Evolutionary conservation across 2,888 invertebrate genomes (phyloP).

Genomic region (Hyppa rectilinea): DNA sequence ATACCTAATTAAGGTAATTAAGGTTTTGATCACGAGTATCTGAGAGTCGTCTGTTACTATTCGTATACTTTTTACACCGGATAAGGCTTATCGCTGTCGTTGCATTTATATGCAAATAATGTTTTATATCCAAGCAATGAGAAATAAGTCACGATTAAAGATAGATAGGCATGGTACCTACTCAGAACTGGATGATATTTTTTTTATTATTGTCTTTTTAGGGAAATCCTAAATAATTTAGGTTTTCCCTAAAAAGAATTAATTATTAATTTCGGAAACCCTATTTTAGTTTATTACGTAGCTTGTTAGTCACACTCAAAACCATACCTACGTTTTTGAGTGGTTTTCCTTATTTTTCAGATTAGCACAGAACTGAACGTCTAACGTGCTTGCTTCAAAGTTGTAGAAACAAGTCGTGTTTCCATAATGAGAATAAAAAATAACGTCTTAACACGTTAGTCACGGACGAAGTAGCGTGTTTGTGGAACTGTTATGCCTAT

Average conservation of each 20-base stretch:
- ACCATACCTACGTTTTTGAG: not conserved
- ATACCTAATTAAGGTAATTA: not conserved
- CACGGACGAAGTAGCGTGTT: slow-evolving; percentile 51
- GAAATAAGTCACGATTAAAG: not conserved
- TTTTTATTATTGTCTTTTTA: not conserved
- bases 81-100: slow-evolving; percentile 10
- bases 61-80: not conserved
- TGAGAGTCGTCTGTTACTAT: slow-evolving; percentile 1
- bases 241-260: too few species aligned
- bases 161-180: not conserved
- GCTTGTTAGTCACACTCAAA: not conserved
- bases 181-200: not conserved
- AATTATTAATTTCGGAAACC: not conserved
- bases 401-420: slow-evolving; percentile 21
- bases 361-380: not conserved
- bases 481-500: slow-evolving; percentile 39
- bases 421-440: slow-evolving; percentile 42
- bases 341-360: slow-evolving; percentile 15
- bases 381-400: not conserved
- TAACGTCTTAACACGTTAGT: slow-evolving; percentile 34
- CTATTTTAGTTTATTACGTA: not conserved
- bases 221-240: not conserved
- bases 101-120: slow-evolving; percentile 8
- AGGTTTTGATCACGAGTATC: slow-evolving; percentile 3
- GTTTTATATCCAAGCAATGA: not conserved